Base-by-base conservation (phyloP, 2,113 vertebrate species). In the Rhabdornis inornatus region DNA sequence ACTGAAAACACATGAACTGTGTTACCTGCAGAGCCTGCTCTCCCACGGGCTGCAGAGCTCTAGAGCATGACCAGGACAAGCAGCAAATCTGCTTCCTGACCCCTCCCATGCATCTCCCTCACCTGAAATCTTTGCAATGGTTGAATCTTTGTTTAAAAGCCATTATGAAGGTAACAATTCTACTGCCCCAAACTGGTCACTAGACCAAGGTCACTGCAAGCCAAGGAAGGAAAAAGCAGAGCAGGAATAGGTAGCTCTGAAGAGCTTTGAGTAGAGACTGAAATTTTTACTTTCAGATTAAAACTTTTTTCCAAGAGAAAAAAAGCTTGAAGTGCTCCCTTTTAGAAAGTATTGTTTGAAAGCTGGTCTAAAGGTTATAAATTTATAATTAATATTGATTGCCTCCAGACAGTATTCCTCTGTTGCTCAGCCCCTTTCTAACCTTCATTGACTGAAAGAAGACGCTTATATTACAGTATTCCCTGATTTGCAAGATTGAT, bases 321-420 rank as follows among this genome's bases (percentile, higher is more conserved):
- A 93, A 89, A 92, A 90, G 71, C 84, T 86, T 55, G 60, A 95
- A 92, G 49, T 11, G 89, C 42, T 71, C 49, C 42, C 79, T 92
- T 95, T 95, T 65, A 91, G 84, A 94, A 95, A 95, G 87, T 76
- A 81, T 45, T 89, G 82, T 94, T 97, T 80, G 68, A 96, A 92
- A 75, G 97, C 96, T 96, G 95, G 95, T 97, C 96, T 89, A 98
- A 96, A 98, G 98, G 98, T 98, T 98, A 98, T 99, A 98, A 99
- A 99, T 99, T 99, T 98, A 98, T 98, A 98, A 98, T 98, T 98
- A 98, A 98, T 98, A 99, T 98, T 97, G 98, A 99, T 99, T 95
- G 95, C 96, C 97, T 98, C 98, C 97, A 97, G 97, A 98, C 94
- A 95, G 76, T 94, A 86, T 95, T 97, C 96, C 91, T 95, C 97